These are phyloP conservation scores for Tupaia chinensis DNA, from an alignment of 2,113 vertebrate species.

Conservation along the genomic window DNA sequence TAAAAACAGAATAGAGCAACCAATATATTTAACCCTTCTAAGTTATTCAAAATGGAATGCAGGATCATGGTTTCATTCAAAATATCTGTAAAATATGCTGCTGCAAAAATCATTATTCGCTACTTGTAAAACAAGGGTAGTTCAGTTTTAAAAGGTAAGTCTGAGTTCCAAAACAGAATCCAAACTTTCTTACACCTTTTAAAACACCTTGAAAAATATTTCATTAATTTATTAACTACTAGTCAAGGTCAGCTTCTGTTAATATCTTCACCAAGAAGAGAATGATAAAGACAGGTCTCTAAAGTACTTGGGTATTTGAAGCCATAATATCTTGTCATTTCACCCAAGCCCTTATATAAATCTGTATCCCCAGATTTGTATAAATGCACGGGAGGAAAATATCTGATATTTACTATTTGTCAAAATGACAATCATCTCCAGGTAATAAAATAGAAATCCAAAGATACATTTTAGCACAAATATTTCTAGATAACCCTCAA, in stretches of 20 bases:
- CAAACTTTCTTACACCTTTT: background rate
- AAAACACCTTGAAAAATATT: background rate
- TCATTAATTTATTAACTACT: background rate
- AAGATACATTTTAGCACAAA: background rate
- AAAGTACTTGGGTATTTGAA: background rate
- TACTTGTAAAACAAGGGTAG: background rate
- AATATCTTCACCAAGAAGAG: background rate
- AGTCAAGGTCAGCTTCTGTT: background rate
- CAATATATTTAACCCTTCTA: background rate
- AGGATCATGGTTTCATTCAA: background rate
- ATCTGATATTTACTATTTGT: background rate
- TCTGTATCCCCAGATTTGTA: background rate
- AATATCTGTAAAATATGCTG: background rate
- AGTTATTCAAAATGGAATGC: background rate
- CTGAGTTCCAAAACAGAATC: background rate
- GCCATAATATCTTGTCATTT: background rate
- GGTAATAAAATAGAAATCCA: background rate
- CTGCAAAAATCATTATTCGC: background rate
- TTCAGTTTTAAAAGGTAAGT: background rate
- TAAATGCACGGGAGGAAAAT: background rate
- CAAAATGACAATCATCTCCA: background rate
- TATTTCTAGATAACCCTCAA: conserved; percentile 17
- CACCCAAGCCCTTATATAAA: background rate
- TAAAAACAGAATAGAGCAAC: background rate
- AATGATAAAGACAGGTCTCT: background rate